Conservation (phyloP, 2,888 invertebrate species). For the Patella caerulea region DNA sequence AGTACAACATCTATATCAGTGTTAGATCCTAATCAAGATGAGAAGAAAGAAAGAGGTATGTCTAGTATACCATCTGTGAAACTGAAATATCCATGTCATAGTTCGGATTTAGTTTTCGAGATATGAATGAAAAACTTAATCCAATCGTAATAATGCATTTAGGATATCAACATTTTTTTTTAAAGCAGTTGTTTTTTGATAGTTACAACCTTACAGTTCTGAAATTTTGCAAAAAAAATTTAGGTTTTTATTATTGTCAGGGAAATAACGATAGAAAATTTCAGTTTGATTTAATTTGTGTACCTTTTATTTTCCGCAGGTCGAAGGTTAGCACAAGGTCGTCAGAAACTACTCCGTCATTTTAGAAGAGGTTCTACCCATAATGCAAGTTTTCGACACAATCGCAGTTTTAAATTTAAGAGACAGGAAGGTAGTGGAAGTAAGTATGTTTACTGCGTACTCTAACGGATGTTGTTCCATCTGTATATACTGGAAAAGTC, state of each 20-base stretch:
- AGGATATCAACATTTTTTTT: too few relatives aligned
- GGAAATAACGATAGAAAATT: not conserved
- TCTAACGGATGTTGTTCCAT: too few relatives aligned
- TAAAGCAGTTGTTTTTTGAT: too few relatives aligned
- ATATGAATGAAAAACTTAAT: too few relatives aligned
- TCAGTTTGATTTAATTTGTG: not conserved
- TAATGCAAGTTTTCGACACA: slow-evolving; percentile 71
- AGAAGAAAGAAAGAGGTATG: slow-evolving; percentile 41
- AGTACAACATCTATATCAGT: slow-evolving; percentile 68
- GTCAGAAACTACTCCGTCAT: slow-evolving; percentile 66
- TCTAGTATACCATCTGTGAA: not conserved
- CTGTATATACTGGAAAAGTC: too few relatives aligned
- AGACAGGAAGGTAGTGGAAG: slow-evolving; percentile 77
- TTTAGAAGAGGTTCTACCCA: slow-evolving; percentile 69
- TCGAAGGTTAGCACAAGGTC: slow-evolving; percentile 60
- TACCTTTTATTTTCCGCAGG: slow-evolving; percentile 36
- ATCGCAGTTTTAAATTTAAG: slow-evolving; percentile 75
- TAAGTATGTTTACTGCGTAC: slow-evolving; percentile 29
- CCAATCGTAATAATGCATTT: too few relatives aligned
- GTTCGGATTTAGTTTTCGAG: too few relatives aligned
- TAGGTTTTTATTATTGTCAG: not conserved
- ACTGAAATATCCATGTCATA: too few relatives aligned
- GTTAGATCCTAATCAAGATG: slow-evolving; percentile 42
- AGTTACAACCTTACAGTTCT: too few relatives aligned
- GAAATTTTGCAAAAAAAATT: too few relatives aligned